Percentiles rank a stretch among this genome's conserved stretches.
Evolutionary conservation across 1,140 invertebrate genomes (phyloP).

Genomic region (Leptopilina clavipes): DNA sequence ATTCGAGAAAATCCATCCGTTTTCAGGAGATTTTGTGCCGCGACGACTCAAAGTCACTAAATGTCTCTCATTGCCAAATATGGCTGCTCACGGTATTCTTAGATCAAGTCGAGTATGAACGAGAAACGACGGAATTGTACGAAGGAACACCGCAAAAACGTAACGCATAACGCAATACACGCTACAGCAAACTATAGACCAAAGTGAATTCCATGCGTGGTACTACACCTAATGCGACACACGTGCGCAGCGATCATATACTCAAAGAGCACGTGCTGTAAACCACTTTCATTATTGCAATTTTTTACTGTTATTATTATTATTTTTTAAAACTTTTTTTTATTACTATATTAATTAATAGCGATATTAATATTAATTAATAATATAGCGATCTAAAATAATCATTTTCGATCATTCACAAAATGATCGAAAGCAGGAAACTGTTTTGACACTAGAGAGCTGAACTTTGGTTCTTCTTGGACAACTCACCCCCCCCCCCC

Average conservation of each 20-base stretch:
- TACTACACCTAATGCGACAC: neutral
- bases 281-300: neutral
- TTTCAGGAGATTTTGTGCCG: constrained; percentile 22
- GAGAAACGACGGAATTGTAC: constrained; percentile 53
- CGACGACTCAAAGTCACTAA: constrained; percentile 21
- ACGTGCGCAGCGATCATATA: neutral
- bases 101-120: constrained; percentile 56
- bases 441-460: too few relatives aligned
- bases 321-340: too few relatives aligned
- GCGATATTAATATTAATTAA: too few relatives aligned
- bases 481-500: too few relatives aligned
- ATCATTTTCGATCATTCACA: too few relatives aligned
- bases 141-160: constrained; percentile 42
- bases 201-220: constrained; percentile 13
- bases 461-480: too few relatives aligned
- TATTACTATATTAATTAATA: too few relatives aligned
- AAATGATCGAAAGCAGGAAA: too few relatives aligned
- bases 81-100: constrained; percentile 62
- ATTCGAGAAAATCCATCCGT: neutral
- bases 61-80: constrained; percentile 62
- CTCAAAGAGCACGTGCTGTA: neutral
- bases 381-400: too few relatives aligned
- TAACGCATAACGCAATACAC: neutral
- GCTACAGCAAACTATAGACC: neutral
- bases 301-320: neutral